A percentile compares a stretch with the other conserved stretches of the same genome.
phyloP scores from a whole-genome alignment of 2,888 invertebrate genomes.

The Hypolimnas misippus region DNA sequence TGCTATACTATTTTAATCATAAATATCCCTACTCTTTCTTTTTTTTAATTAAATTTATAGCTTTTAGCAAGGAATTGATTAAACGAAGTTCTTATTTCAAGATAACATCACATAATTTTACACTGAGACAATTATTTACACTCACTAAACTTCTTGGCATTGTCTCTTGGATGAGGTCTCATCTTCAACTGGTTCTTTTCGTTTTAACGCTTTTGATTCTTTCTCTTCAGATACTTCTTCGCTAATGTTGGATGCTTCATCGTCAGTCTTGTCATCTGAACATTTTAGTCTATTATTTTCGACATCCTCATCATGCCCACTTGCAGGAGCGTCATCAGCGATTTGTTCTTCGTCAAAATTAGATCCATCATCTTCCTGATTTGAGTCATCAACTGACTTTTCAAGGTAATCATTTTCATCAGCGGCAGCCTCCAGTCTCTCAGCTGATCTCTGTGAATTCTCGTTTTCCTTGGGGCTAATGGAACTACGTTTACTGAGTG shows the following conservation, averaged over 20 bases:
- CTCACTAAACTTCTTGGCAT: constrained; percentile 57
- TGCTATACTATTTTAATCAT: constrained; percentile 65
- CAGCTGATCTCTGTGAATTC: constrained; percentile 64
- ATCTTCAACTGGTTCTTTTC: constrained; percentile 68
- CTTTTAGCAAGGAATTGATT: constrained; percentile 56
- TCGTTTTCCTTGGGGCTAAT: constrained; percentile 55
- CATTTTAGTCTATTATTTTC: constrained; percentile 54
- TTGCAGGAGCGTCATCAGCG: constrained; percentile 38
- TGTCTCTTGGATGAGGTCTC: constrained; percentile 75
- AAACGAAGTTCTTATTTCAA: constrained; percentile 52
- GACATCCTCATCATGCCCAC: constrained; percentile 34
- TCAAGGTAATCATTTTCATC: constrained; percentile 60
- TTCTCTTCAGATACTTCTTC: constrained; percentile 53
- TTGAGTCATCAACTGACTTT: constrained; percentile 53
- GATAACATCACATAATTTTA: constrained; percentile 57
- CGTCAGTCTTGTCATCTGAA: constrained; percentile 57
- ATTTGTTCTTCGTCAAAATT: constrained; percentile 49
- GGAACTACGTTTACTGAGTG: constrained; percentile 59
- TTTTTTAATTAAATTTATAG: constrained; percentile 45
- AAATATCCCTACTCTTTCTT: constrained; percentile 63
- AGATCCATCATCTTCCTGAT: constrained; percentile 46
- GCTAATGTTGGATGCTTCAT: constrained; percentile 54
- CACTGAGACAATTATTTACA: constrained; percentile 42
- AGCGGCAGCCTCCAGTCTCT: constrained; percentile 63
- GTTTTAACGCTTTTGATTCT: constrained; percentile 64